Evolutionary conservation across 37 sponge, comb jelly and placozoan genomes (phyloP), one percentile per base, ranked within the genome.

Genomic region (Oscarella lobularis): DNA sequence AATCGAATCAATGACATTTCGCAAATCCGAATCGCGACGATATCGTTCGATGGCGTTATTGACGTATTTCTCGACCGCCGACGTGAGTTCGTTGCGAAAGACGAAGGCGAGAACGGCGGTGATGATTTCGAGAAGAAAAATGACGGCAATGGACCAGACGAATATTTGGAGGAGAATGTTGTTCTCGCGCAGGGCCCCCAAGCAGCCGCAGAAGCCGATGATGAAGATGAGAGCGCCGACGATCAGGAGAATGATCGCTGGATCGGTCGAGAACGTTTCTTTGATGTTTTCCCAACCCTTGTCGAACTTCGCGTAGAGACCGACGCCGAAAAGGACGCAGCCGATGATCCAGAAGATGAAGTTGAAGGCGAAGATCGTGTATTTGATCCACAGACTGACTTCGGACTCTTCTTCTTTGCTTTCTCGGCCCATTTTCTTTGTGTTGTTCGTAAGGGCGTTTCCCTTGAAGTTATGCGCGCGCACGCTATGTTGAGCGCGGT

Each of bases 151-250:
- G 14, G 60, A 48, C 60, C 60, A 48, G 60, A 20, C 60, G 20
- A 48, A 48, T 5, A 68, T 30, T 20, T 14, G 29, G 29, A 95
- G 89, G 6, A 87, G 84, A 33, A 78, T 3, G 77, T 78, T 81
- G 37, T 92, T 77, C 60, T 95, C 96, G 34, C 88, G 75, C 2
- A 95, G 85, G 35, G 96, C 96, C 0, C 96, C 91, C 34, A 95
- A 67, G 41, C 92, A 90, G 2, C 96, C 96, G 70, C 86, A 95
- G 77, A 90, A 88, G 0, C 96, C 96, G 36, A 95, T 48, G 36
- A 90, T 67, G 37, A 95, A 82, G 5, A 90, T 72, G 0, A 95
- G 37, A 2, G 70, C 72, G 3, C 96, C 96, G 1, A 91, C 65
- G 27, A 88, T 73, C 30, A 89, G 75, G 36, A 94, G 76, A 4